Percentiles rank a stretch among this genome's conserved stretches.
Conservation (phyloP, 2,797 vertebrate species). For the Leptodactylus fallax region DNA sequence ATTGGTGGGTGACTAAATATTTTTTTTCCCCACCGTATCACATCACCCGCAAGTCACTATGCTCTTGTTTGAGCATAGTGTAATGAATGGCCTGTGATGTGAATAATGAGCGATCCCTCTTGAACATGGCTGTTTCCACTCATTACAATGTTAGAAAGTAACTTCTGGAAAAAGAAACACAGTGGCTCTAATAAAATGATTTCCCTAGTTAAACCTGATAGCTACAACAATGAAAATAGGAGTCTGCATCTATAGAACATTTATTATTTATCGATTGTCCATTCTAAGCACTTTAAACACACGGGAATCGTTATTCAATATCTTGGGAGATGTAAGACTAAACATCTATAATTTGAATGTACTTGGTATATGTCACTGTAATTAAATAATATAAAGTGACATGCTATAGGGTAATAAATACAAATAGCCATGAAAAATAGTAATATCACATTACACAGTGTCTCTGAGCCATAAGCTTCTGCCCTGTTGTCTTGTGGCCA, state of each 20-base stretch:
- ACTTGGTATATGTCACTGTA: not conserved
- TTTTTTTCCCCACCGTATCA: too few relatives aligned
- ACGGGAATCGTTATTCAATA: not conserved
- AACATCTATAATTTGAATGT: not conserved
- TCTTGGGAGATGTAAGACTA: not conserved
- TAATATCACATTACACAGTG: not conserved
- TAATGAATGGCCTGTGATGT: too few relatives aligned
- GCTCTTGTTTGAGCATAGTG: too few relatives aligned
- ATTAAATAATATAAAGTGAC: not conserved
- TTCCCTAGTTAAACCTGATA: too few relatives aligned
- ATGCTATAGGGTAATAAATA: not conserved
- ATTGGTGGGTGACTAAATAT: too few relatives aligned
- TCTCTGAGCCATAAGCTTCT: not conserved
- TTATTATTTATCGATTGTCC: not conserved
- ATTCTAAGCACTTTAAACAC: conserved; percentile 3
- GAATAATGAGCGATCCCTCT: too few relatives aligned
- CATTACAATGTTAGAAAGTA: too few relatives aligned
- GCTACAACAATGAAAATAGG: too few relatives aligned
- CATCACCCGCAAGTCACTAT: too few relatives aligned
- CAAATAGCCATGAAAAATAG: not conserved
- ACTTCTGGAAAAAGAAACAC: too few relatives aligned
- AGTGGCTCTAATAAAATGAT: too few relatives aligned
- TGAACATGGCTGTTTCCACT: too few relatives aligned
- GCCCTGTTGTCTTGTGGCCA: not conserved
- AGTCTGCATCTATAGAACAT: not conserved